These are phyloP conservation scores for Druceiella hillmani DNA, from an alignment of 2,888 invertebrate genomes.

Conservation along the genomic window DNA sequence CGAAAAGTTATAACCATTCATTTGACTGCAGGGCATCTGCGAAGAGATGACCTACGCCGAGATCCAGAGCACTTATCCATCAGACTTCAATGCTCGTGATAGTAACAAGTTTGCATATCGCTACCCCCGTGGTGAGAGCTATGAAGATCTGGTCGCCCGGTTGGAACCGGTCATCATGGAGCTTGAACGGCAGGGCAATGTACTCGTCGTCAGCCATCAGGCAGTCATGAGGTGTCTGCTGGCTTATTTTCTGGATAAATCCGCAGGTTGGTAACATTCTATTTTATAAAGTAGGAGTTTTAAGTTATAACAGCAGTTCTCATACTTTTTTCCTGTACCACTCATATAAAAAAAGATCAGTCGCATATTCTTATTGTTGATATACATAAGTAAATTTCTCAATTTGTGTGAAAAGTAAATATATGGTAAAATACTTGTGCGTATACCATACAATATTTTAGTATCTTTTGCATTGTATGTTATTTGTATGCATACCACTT, in stretches of 20 bases:
- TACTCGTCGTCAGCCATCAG: conserved; percentile 94
- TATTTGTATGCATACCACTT: too few relatives aligned
- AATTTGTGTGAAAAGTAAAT: too few relatives aligned
- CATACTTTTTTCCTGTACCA: too few relatives aligned
- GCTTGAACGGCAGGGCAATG: conserved; percentile 93
- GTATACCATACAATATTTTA: too few relatives aligned
- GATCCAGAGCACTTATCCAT: conserved; percentile 88
- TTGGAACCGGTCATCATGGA: conserved; percentile 99
- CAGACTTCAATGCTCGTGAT: conserved; percentile 93
- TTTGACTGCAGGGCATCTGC: conserved; percentile 93
- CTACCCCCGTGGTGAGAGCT: conserved; percentile 89
- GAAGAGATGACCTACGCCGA: conserved; percentile 99
- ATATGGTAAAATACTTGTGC: too few relatives aligned
- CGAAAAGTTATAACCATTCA: too few relatives aligned
- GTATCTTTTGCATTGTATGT: too few relatives aligned
- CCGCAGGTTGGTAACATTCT: conserved; percentile 59
- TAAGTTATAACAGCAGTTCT: too few relatives aligned
- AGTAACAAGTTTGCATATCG: conserved; percentile 96
- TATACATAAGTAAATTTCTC: too few relatives aligned
- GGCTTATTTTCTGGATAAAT: conserved; percentile 96
- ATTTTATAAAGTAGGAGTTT: too few relatives aligned
- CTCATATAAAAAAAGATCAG: too few relatives aligned
- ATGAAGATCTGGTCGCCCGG: conserved; percentile 95
- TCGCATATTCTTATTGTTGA: too few relatives aligned
- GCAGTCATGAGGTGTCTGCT: conserved; percentile 92